A percentile compares a stretch with the other conserved stretches of the same genome.
Evolutionary conservation across 2,797 vertebrate species (phyloP).

Genomic region (Stomatorhinus walkeri): DNA sequence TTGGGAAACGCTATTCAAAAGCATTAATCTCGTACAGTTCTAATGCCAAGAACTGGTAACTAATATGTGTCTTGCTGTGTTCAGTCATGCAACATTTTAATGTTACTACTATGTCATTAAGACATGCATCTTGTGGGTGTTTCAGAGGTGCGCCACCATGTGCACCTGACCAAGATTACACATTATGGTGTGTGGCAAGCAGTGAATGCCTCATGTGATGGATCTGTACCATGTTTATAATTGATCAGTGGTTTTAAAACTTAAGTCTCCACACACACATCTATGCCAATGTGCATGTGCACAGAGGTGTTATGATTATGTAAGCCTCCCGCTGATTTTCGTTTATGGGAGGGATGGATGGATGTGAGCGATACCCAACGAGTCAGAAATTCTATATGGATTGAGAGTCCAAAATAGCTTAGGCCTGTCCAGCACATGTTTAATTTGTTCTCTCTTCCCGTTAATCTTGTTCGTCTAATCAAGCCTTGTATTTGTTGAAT

Average conservation of each 20-base stretch:
- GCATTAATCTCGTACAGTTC: background rate
- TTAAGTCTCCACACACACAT: background rate
- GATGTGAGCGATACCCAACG: background rate
- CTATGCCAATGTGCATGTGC: background rate
- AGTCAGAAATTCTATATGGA: background rate
- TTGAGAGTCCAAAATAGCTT: background rate
- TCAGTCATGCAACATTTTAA: background rate
- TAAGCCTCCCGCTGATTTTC: background rate
- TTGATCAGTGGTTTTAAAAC: background rate
- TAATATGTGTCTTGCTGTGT: background rate
- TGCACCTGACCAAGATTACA: background rate
- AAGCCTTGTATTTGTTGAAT: background rate
- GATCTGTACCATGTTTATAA: background rate
- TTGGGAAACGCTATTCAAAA: background rate
- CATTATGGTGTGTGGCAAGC: background rate
- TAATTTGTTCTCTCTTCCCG: background rate
- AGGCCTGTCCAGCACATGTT: background rate
- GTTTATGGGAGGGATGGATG: background rate
- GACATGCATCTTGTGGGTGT: background rate
- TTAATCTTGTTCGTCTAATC: background rate
- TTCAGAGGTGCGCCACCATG: background rate
- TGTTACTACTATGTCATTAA: background rate
- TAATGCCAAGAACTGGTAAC: background rate
- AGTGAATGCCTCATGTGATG: background rate
- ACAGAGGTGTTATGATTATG: background rate